Evolutionary conservation across 1,140 invertebrate species (phyloP).

Genomic region (Temnothorax nylanderi): DNA sequence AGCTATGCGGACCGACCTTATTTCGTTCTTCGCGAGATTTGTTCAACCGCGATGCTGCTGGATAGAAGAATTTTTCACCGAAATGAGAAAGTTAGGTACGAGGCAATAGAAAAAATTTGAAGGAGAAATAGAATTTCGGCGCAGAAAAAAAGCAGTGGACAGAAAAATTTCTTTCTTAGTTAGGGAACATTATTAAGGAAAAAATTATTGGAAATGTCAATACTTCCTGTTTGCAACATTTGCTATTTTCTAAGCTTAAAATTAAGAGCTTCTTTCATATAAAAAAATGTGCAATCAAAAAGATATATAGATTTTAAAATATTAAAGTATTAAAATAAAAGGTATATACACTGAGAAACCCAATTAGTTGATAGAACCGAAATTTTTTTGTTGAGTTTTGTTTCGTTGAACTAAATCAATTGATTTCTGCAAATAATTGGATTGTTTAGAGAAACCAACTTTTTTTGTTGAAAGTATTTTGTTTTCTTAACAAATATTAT

Average conservation of each 20-base stretch:
- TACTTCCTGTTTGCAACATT: not conserved
- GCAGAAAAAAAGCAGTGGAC: too few species aligned
- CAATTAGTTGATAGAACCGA: too few species aligned
- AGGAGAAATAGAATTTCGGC: not conserved
- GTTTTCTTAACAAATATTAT: too few species aligned
- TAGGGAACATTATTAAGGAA: not conserved
- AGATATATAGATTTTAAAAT: too few species aligned
- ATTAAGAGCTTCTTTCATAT: not conserved
- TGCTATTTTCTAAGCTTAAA: not conserved
- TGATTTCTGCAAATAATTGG: too few species aligned
- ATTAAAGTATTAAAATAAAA: too few species aligned
- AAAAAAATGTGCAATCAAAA: not conserved
- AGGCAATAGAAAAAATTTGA: not conserved
- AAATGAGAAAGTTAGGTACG: not conserved
- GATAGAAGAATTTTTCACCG: not conserved
- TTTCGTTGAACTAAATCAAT: too few species aligned
- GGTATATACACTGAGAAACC: too few species aligned
- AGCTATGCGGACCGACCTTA: not conserved
- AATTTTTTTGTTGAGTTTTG: too few species aligned
- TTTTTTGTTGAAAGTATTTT: too few species aligned
- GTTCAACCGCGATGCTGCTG: not conserved
- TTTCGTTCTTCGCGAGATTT: conserved; percentile 37
- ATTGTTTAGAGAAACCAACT: too few species aligned
- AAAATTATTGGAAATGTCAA: not conserved
- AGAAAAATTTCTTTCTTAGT: not conserved